Base-by-base conservation (phyloP, 2,888 invertebrate species). In the Zaprionus bogoriensis region DNA sequence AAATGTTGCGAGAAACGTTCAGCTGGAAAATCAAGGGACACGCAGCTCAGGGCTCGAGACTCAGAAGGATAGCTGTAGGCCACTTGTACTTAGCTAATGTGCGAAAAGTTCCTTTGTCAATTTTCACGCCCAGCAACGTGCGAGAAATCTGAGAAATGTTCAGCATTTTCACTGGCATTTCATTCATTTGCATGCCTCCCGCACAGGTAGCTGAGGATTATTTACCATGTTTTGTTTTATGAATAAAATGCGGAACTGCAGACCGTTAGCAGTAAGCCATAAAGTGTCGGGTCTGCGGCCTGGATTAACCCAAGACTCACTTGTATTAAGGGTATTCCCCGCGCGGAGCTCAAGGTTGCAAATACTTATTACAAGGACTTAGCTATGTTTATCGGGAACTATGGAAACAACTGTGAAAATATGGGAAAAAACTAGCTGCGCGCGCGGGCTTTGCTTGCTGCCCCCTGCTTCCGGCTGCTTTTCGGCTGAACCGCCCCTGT, bases 81-180 rank as follows among this genome's bases (percentile, higher is more conserved):
- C 85, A 72, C 74, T 84, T 74, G 78, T 66, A 68, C n/a, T n/a
- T n/a, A n/a, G 50, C 78, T 83, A 82, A 87, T 81, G 87, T 89
- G 89, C 87, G 88, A 89, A 89, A 89, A 87, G 76, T 89, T 81
- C 71, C 61, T 72, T 87, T 84, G 87, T 88, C 74, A 70, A 77
- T 73, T 84, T 80, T 42, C 72, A 77, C 88, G 83, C 87, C 83
- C 64, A 62, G 60, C 55, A n/a, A n/a, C n/a, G n/a, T n/a, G 50
- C 20, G 55, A 36, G 10, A 3, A 1, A 25, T 5, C 12, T 27
- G 41, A 36, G 41, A n/a, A n/a, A n/a, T 41, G 20, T 19, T 41
- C 41, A 20, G 22, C 20, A 41, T 41, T 41, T 39, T 41, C 22
- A 54, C 25, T 22, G 23, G 32, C 28, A 19, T 51, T 88, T 87